Base-by-base conservation (phyloP, 2,888 invertebrate genomes). In the Pyrochroa serraticornis region DNA sequence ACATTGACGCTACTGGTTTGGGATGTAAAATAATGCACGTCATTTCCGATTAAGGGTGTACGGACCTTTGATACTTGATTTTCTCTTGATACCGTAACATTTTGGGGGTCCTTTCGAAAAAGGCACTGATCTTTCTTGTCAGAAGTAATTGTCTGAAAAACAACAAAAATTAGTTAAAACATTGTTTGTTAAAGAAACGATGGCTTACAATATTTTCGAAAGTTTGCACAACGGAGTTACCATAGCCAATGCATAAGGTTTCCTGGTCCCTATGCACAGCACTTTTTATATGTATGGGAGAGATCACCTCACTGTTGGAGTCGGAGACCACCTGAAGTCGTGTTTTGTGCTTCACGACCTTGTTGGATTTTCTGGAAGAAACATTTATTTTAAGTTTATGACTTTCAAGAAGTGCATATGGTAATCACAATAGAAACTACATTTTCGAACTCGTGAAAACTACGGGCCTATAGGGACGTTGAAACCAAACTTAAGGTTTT, bases 291-390 rank as follows among this genome's bases (percentile, higher is more conserved):
- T 84, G 82, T 66, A 89, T 83, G 37, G 84, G 82, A 60, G 81
- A 78, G 2, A 84, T 82, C 2, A 77, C 72, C 36, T 81, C 78
- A 39, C 77, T 75, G 55, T 76, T 74, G 10, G 72, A 77, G 65
- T 88, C 86, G 0, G 84, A 80, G 0, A 84, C 84, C 9, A 90
- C 82, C 74, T 84, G 82, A 9, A 90, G 75, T 8, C 84, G 87
- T 7, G 85, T 78, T 66, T 80, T 82, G 3, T 89, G 87, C 77
- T 87, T 88, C 0, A 88, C 65, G 0, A 88, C 87, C 71, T 88
- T 89, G 22, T 76, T 77, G 14, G 79, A 77, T 64, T 77, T 76
- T 33, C 81, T 81, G 61, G 60, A 47, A 8, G 9, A 14, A 32
- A 6, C 0, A 37, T 8, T 10, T n/a, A n/a, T n/a, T n/a, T n/a